Percentiles rank a stretch among this genome's conserved stretches.
These are phyloP conservation scores for Serilophus lunatus DNA, from an alignment of 2,113 vertebrate species.

Conservation along the genomic window DNA sequence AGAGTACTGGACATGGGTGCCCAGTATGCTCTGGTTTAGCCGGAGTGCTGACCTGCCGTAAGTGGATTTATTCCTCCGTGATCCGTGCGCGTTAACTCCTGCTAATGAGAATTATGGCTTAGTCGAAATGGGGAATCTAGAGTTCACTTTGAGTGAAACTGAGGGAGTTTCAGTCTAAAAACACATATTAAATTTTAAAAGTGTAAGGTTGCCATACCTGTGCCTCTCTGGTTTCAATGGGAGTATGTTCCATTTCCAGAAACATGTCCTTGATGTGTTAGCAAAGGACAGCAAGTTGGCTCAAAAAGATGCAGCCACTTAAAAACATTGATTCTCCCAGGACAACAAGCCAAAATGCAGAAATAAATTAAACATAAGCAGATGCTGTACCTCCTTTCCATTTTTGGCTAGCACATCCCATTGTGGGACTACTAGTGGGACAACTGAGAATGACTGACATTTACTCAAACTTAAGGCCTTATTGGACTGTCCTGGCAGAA, in stretches of 20 bases:
- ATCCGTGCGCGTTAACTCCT: neutral
- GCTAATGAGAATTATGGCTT: neutral
- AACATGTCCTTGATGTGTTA: conserved; percentile 54
- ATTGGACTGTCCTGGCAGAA: conserved; percentile 54
- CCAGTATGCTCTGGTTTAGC: neutral
- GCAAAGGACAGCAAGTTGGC: conserved; percentile 60
- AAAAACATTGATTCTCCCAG: conserved; percentile 61
- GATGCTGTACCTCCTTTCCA: conserved; percentile 58
- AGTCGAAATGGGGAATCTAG: neutral
- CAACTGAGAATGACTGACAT: conserved; percentile 59
- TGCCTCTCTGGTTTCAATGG: neutral
- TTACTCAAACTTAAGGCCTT: conserved; percentile 51
- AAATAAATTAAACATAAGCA: conserved; percentile 69
- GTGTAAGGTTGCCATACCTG: neutral
- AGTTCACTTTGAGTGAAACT: conserved; percentile 19
- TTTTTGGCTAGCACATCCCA: conserved; percentile 54
- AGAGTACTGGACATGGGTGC: neutral
- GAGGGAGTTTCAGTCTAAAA: conserved; percentile 21
- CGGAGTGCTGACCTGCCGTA: neutral
- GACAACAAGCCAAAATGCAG: conserved; percentile 59
- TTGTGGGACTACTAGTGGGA: conserved; percentile 53
- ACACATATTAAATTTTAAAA: neutral
- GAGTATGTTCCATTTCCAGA: conserved; percentile 19
- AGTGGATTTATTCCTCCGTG: conserved; percentile 3
- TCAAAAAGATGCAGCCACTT: conserved; percentile 60